These are phyloP conservation scores for Pogonognathellus flavescens DNA, from an alignment of 1,140 invertebrate genomes.

Conservation along the genomic window DNA sequence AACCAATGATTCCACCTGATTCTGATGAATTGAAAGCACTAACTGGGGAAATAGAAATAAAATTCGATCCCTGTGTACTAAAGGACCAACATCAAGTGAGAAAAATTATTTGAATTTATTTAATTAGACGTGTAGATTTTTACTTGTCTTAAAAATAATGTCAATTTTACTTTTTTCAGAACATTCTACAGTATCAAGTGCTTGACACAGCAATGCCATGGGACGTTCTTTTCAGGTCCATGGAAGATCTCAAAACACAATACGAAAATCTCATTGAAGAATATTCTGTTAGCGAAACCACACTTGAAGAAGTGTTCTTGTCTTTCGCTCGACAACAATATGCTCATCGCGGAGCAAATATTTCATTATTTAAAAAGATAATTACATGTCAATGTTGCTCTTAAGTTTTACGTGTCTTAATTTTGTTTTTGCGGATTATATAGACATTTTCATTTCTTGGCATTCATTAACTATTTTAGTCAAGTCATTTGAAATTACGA, in stretches of 20 bases:
- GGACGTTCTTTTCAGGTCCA: conserved; percentile 73
- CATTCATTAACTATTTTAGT: too few species aligned
- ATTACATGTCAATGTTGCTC: conserved; percentile 59
- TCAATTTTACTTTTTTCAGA: conserved; percentile 68
- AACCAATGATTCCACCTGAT: conserved; percentile 50
- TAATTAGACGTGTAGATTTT: neutral
- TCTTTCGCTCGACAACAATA: conserved; percentile 69
- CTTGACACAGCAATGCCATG: conserved; percentile 70
- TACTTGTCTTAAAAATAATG: neutral
- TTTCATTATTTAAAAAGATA: conserved; percentile 56
- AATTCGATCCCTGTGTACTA: conserved; percentile 61
- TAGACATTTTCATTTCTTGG: too few species aligned
- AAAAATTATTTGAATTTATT: neutral
- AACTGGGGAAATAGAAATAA: conserved; percentile 48
- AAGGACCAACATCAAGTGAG: conserved; percentile 67
- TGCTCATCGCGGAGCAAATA: conserved; percentile 55
- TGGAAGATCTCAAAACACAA: conserved; percentile 72
- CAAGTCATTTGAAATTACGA: too few species aligned
- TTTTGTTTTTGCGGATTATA: too few species aligned
- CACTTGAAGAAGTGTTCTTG: conserved; percentile 76
- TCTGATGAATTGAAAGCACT: conserved; percentile 31
- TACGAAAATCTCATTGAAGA: conserved; percentile 73
- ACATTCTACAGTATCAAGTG: conserved; percentile 75
- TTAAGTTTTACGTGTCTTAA: neutral
- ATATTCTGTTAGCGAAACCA: conserved; percentile 77